A percentile compares a stretch with the other conserved stretches of the same genome.
These are phyloP conservation scores for Notolabrus celidotus DNA, from an alignment of 2,797 vertebrate species.

Conservation along the genomic window DNA sequence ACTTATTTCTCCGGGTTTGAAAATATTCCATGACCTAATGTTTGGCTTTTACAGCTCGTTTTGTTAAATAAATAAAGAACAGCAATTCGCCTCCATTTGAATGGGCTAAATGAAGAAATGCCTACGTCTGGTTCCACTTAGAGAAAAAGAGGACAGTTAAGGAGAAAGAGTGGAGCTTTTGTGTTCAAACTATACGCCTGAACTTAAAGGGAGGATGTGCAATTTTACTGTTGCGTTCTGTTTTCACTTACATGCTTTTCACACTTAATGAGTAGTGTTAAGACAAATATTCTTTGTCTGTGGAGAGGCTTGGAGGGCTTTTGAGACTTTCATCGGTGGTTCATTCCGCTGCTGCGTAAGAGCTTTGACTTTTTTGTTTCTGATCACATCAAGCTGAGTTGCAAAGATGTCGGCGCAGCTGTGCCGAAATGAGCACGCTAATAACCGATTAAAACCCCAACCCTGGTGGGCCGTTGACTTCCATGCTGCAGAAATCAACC, in stretches of 20 bases:
- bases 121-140: conserved; percentile 85
- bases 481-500: conserved; percentile 64
- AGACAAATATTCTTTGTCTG: conserved; percentile 58
- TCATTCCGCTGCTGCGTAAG: conserved; percentile 33
- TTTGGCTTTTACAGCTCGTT: conserved; percentile 85
- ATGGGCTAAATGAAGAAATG: conserved; percentile 80
- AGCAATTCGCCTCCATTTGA: conserved; percentile 72
- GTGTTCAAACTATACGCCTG: conserved; percentile 68
- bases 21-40: conserved; percentile 88
- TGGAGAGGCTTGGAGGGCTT: conserved; percentile 36
- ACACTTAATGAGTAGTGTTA: conserved; percentile 45
- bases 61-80: conserved; percentile 86
- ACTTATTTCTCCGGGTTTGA: conserved; percentile 78
- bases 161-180: conserved; percentile 81
- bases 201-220: conserved; percentile 63
- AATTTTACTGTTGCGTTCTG: conserved; percentile 56
- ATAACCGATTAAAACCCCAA: conserved; percentile 77
- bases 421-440: conserved; percentile 69
- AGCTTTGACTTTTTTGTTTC: conserved; percentile 45
- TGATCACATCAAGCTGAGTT: conserved; percentile 49
- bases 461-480: conserved; percentile 70
- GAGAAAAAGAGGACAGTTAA: conserved; percentile 72
- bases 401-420: conserved; percentile 63
- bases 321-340: conserved; percentile 30
- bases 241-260: conserved; percentile 48